phyloP scores from a whole-genome alignment of 2,888 invertebrate genomes.

The Caenorhabditis wallacei region DNA sequence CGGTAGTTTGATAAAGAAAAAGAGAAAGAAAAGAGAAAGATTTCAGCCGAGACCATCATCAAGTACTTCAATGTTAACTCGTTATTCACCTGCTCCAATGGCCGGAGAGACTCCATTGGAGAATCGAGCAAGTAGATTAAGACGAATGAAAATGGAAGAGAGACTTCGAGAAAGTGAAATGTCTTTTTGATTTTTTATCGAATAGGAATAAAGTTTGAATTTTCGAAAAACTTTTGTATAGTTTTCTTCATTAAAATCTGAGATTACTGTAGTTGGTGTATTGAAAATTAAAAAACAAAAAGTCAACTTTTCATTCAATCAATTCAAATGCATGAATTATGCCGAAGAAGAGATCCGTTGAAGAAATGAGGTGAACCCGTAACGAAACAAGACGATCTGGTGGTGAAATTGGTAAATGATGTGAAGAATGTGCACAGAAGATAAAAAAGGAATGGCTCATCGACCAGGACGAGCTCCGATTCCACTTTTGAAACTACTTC shows the following conservation, averaged over 20 bases:
- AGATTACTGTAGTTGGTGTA: neutral
- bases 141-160: constrained; percentile 45
- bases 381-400: constrained; percentile 37
- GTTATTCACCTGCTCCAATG: neutral
- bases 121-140: constrained; percentile 51
- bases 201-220: neutral
- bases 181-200: neutral
- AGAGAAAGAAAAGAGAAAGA: neutral
- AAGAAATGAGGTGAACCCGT: constrained; percentile 35
- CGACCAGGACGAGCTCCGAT: constrained; percentile 42
- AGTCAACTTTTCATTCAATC: constrained; percentile 43
- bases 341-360: constrained; percentile 41
- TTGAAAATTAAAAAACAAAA: neutral
- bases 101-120: constrained; percentile 37
- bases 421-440: constrained; percentile 4
- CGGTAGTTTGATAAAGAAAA: constrained; percentile 11
- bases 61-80: constrained; percentile 25
- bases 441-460: constrained; percentile 10
- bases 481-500: constrained; percentile 24
- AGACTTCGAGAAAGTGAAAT: constrained; percentile 16
- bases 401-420: constrained; percentile 18
- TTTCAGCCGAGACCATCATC: constrained; percentile 31
- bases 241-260: no score
- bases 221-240: neutral
- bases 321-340: constrained; percentile 22